A percentile compares a stretch with the other conserved stretches of the same genome.
These are phyloP conservation scores for Scomber colias DNA, from an alignment of 2,113 vertebrate species.

Conservation along the genomic window DNA sequence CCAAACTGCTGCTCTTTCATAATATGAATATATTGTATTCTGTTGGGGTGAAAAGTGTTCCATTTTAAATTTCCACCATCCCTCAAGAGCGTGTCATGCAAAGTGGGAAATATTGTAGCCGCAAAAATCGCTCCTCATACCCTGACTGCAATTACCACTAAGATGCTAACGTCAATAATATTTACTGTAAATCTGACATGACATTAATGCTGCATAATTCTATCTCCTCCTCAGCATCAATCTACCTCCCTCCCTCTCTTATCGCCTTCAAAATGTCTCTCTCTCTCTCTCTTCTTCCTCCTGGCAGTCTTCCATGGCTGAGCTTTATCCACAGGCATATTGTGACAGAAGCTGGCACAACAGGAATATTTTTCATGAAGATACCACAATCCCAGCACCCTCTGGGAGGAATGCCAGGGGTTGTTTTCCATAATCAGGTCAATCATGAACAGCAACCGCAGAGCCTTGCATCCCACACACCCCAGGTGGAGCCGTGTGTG, in stretches of 20 bases:
- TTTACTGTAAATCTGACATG: constrained; percentile 42
- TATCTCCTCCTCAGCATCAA: constrained; percentile 32
- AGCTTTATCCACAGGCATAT: constrained; percentile 61
- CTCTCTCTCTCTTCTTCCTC: constrained; percentile 8
- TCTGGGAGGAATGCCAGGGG: constrained; percentile 72
- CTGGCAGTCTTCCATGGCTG: constrained; percentile 51
- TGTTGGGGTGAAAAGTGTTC: too few relatives aligned
- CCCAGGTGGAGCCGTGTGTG: constrained; percentile 10
- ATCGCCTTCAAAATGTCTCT: constrained; percentile 29
- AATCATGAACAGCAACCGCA: constrained; percentile 59
- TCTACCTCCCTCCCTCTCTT: constrained; percentile 10
- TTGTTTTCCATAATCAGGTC: constrained; percentile 77
- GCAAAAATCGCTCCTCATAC: constrained; percentile 7
- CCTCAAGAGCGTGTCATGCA: background rate
- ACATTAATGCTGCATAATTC: constrained; percentile 44
- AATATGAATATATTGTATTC: too few relatives aligned
- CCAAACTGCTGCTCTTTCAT: too few relatives aligned
- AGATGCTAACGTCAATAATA: constrained; percentile 37
- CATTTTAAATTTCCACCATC: background rate
- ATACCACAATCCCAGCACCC: constrained; percentile 55
- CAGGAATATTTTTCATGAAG: constrained; percentile 71
- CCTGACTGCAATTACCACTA: constrained; percentile 23
- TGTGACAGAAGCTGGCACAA: constrained; percentile 75
- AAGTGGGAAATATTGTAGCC: background rate
- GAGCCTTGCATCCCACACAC: constrained; percentile 6